A percentile compares a stretch with the other conserved stretches of the same genome.
Evolutionary conservation across 1,140 invertebrate genomes (phyloP).

Genomic region (Drosophila neocordata): DNA sequence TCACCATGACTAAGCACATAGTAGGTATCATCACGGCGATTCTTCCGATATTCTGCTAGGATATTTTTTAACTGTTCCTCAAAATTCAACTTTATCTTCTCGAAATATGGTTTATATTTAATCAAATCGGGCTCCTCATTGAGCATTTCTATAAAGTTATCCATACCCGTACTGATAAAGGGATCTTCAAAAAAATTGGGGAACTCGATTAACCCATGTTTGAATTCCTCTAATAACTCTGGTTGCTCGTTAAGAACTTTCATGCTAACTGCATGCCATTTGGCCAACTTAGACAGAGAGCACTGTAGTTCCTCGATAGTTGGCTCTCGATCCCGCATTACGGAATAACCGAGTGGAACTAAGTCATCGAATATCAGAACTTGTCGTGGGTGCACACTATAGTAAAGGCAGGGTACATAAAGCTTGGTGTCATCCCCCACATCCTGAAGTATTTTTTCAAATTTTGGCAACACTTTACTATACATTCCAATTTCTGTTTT

Average conservation of each 20-base stretch:
- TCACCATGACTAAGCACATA: constrained; percentile 53
- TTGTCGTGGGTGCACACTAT: constrained; percentile 48
- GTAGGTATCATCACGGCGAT: constrained; percentile 7
- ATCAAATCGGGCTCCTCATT: constrained; percentile 18
- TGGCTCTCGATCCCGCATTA: constrained; percentile 38
- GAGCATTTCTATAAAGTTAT: too few species aligned
- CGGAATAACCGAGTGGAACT: constrained; percentile 37
- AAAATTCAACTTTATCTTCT: constrained; percentile 15
- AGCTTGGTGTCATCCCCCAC: constrained; percentile 45
- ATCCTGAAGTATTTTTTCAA: constrained; percentile 54
- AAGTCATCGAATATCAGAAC: constrained; percentile 68
- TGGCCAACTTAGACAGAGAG: constrained; percentile 32
- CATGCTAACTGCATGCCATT: constrained; percentile 27
- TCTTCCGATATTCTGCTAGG: constrained; percentile 22
- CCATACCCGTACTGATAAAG: too few species aligned
- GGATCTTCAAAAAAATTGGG: too few species aligned
- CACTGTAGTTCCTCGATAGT: constrained; percentile 42
- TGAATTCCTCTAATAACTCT: too few species aligned
- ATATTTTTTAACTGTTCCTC: neutral
- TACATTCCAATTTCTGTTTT: constrained; percentile 72
- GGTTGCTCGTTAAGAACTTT: constrained; percentile 13
- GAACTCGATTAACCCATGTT: too few species aligned
- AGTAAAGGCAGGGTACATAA: constrained; percentile 41
- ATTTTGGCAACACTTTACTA: constrained; percentile 47
- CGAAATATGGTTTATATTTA: constrained; percentile 29